A percentile compares a stretch with the other conserved stretches of the same genome.
Conservation (phyloP, 2,113 vertebrate genomes). For the Mustelus asterias region DNA sequence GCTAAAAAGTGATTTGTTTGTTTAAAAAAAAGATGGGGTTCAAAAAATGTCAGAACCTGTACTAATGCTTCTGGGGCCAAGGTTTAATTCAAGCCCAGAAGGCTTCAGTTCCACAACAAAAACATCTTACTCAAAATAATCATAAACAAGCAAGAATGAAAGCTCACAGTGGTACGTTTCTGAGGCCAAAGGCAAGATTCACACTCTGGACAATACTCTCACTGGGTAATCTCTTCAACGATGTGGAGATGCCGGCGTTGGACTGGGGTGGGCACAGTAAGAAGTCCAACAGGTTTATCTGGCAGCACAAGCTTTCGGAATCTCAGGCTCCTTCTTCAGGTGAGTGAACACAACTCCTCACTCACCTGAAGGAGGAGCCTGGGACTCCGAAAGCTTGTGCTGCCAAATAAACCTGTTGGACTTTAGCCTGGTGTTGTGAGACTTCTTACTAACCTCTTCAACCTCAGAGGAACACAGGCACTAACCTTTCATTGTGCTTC, state of each 20-base stretch:
- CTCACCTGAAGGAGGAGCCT: too few relatives aligned
- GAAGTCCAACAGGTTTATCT: too few relatives aligned
- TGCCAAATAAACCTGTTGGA: too few relatives aligned
- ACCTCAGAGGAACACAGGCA: background rate
- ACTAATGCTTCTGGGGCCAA: background rate
- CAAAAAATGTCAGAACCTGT: background rate
- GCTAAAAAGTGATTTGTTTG: background rate
- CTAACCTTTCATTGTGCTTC: background rate
- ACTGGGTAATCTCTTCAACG: background rate
- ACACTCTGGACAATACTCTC: background rate
- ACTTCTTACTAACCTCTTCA: background rate
- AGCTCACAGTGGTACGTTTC: background rate
- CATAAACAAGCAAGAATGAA: background rate
- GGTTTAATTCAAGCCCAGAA: background rate
- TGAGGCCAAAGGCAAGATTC: background rate
- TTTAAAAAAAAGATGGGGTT: background rate
- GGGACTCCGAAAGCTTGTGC: too few relatives aligned
- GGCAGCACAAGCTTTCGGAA: too few relatives aligned
- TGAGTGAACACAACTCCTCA: too few relatives aligned
- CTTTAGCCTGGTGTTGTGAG: too few relatives aligned
- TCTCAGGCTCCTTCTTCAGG: too few relatives aligned
- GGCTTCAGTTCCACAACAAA: background rate
- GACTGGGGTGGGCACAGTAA: too few relatives aligned
- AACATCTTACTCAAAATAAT: background rate
- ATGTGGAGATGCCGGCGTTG: too few relatives aligned